These are phyloP conservation scores for Strigamia maritima DNA, from an alignment of 2,888 invertebrate species.

Conservation along the genomic window DNA sequence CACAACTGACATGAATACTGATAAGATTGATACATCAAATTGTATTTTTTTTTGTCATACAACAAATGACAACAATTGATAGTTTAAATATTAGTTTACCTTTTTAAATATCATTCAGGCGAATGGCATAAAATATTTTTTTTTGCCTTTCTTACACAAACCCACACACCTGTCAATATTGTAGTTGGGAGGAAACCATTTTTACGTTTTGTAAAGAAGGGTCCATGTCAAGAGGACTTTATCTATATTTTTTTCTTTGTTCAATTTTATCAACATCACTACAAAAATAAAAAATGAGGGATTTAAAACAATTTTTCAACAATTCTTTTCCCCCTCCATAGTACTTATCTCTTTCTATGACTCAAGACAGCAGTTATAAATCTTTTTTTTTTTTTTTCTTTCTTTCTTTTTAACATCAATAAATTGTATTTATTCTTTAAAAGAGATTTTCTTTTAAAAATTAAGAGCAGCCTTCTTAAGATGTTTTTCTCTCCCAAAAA, in stretches of 20 bases:
- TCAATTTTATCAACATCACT: background rate
- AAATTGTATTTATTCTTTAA: background rate
- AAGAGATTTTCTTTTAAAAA: background rate
- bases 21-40: background rate
- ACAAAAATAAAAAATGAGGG: background rate
- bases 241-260: background rate
- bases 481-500: background rate
- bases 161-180: background rate
- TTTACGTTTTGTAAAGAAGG: background rate
- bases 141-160: background rate
- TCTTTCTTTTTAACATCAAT: no score
- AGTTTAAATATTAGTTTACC: background rate
- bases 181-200: background rate
- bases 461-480: no score
- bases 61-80: background rate
- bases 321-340: background rate
- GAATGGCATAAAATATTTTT: background rate
- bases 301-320: background rate
- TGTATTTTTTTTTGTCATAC: background rate
- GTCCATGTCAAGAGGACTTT: background rate
- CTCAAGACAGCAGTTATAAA: background rate
- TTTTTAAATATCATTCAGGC: background rate
- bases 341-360: background rate
- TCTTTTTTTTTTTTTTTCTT: no score
- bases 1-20: slow-evolving; percentile 15